phyloP scores from a whole-genome alignment of 2,113 vertebrate species.

The Ptilonorhynchus violaceus region DNA sequence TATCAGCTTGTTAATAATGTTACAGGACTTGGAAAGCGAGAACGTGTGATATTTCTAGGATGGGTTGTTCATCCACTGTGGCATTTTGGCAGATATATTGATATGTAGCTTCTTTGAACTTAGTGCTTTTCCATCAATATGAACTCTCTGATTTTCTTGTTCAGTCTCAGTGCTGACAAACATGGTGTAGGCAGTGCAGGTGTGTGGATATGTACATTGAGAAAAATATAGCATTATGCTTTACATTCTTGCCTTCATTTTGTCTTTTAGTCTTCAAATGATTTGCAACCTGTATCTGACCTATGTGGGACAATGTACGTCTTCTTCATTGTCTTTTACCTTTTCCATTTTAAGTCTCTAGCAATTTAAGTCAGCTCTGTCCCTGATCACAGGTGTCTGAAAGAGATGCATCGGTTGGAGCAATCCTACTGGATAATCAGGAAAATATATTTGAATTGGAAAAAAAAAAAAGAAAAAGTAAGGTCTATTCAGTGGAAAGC shows the following conservation, averaged over 20 bases:
- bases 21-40: not conserved
- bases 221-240: not conserved
- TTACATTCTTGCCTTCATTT: not conserved
- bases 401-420: not conserved
- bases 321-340: not conserved
- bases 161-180: not conserved
- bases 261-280: not conserved
- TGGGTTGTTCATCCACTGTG: not conserved
- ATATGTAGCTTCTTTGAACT: not conserved
- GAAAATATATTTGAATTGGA: not conserved
- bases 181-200: not conserved
- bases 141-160: not conserved
- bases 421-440: not conserved
- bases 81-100: not conserved
- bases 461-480: not conserved
- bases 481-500: not conserved
- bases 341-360: not conserved
- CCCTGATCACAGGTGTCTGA: not conserved
- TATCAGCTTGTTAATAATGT: not conserved
- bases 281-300: not conserved
- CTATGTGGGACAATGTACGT: accelerated
- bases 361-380: not conserved
- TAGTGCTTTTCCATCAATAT: not conserved
- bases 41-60: not conserved
- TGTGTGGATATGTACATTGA: no score